Percentiles rank a stretch among this genome's conserved stretches.
Evolutionary conservation across 2,888 invertebrate genomes (phyloP).

Genomic region (Microctonus hyperodae): DNA sequence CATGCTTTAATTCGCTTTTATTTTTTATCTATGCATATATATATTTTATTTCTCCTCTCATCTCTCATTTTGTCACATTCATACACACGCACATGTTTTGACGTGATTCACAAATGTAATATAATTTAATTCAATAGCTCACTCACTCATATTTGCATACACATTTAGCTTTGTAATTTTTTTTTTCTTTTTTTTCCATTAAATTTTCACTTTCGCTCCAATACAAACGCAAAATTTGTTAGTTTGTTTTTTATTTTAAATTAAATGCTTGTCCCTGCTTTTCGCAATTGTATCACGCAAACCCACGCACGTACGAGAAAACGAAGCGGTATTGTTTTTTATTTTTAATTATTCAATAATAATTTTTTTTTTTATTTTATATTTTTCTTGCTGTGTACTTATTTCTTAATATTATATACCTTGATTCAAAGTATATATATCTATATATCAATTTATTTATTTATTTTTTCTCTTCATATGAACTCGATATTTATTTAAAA

Average conservation of each 20-base stretch:
- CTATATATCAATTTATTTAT: slow-evolving; percentile 35
- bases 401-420: slow-evolving; percentile 62
- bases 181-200: slow-evolving; percentile 3
- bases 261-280: slow-evolving; percentile 18
- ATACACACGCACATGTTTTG: slow-evolving; percentile 23
- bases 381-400: slow-evolving; percentile 37
- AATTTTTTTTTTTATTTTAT: slow-evolving; percentile 38
- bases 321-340: slow-evolving; percentile 63
- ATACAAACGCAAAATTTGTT: background rate
- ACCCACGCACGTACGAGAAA: slow-evolving; percentile 47
- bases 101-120: background rate
- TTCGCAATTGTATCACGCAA: slow-evolving; percentile 32
- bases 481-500: no score
- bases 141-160: slow-evolving; percentile 28
- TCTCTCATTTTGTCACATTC: slow-evolving; percentile 40
- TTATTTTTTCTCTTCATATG: slow-evolving; percentile 50
- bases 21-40: slow-evolving; percentile 31
- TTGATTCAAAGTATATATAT: slow-evolving; percentile 63
- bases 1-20: slow-evolving; percentile 29
- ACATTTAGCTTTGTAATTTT: slow-evolving; percentile 28
- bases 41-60: slow-evolving; percentile 22
- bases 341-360: slow-evolving; percentile 48
- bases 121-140: no score
- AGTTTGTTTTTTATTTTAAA: background rate
- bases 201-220: slow-evolving; percentile 18